Base-by-base conservation (phyloP, 2,113 vertebrate species). In the Eulemur rufifrons region DNA sequence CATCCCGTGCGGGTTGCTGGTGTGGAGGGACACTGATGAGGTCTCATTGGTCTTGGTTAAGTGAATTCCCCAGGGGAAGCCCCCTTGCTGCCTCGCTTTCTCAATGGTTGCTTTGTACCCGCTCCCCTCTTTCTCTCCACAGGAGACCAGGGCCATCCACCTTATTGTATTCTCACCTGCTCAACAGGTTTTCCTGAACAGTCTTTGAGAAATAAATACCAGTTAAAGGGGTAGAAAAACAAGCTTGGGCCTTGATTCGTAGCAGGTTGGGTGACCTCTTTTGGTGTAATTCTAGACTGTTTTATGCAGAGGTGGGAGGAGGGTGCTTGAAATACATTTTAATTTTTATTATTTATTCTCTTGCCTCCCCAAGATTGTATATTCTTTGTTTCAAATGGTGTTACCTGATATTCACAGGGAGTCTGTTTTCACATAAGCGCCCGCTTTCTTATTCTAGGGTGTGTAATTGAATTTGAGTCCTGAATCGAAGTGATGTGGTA, bases 191-290 rank as follows among this genome's bases (percentile, higher is more conserved):
- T 86, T 27, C 50, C 23, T 39, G 63, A 64, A 69, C 15, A 5
- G 86, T 56, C 42, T 90, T 80, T 50, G 80, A 88, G 89, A 89
- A 97, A 96, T 82, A 95, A 93, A 93, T 73, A 45, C 61, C 73
- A 34, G 69, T 61, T 74, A 83, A 85, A 69, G 29, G 45, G 66
- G 8, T 34, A 82, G 77, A n/a, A 66, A 89, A 76, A 76, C 80
- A 76, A 71, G 17, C 21, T 14, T 52, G n/a, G 68, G n/a, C 37
- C 94, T 96, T 95, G 91, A 86, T 95, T 93, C 61, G 45, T 76
- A 45, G 78, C 68, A 74, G 86, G 83, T 56, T 8, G 21, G 37
- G 21, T 5, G 37, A 78, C 27, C 71, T 45, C 37, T 63, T 71
- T 54, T 13, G 12, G 13, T 93, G 69, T 83, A 87, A 95, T 45